These are phyloP conservation scores for Leptatherina wallacei DNA, from an alignment of 2,797 vertebrate genomes.

Conservation along the genomic window DNA sequence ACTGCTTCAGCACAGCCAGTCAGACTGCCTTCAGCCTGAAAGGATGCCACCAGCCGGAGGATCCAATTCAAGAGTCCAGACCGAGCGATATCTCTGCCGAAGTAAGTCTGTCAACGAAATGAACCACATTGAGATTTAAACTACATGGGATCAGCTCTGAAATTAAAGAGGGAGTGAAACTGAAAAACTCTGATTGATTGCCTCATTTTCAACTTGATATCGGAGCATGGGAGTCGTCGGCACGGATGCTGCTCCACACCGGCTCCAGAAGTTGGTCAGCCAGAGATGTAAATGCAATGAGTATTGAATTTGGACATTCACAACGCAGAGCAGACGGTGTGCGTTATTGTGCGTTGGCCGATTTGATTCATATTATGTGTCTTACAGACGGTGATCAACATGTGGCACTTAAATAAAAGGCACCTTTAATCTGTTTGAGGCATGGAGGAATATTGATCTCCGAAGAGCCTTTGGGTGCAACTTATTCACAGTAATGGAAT, in stretches of 20 bases:
- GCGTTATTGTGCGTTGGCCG: conserved; percentile 40
- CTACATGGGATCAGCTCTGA: conserved; percentile 2
- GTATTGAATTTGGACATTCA: conserved; percentile 57
- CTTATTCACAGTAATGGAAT: conserved; percentile 80
- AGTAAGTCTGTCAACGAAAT: conserved; percentile 28
- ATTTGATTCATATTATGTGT: conserved; percentile 26
- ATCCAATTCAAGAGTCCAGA: conserved; percentile 42
- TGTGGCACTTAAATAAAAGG: conserved; percentile 65
- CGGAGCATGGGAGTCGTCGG: conserved; percentile 54
- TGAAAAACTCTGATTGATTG: conserved; percentile 30
- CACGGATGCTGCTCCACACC: conserved; percentile 54
- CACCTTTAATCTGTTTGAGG: conserved; percentile 43
- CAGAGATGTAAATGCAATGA: conserved; percentile 56
- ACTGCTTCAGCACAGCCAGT: conserved; percentile 52
- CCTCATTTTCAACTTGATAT: conserved; percentile 64
- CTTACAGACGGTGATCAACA: conserved; percentile 66
- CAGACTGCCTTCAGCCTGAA: conserved; percentile 46
- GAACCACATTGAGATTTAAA: conserved; percentile 26
- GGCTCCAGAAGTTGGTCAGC: conserved; percentile 74
- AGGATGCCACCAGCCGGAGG: conserved; percentile 63
- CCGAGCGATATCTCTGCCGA: conserved; percentile 27
- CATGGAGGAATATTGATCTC: conserved; percentile 60
- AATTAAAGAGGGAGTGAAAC: neutral
- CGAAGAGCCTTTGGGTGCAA: conserved; percentile 44
- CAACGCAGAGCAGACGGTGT: conserved; percentile 48